Percentiles rank a stretch among this genome's conserved stretches.
Conservation (phyloP, 2,113 vertebrate genomes). For the Artemisiospiza belli region DNA sequence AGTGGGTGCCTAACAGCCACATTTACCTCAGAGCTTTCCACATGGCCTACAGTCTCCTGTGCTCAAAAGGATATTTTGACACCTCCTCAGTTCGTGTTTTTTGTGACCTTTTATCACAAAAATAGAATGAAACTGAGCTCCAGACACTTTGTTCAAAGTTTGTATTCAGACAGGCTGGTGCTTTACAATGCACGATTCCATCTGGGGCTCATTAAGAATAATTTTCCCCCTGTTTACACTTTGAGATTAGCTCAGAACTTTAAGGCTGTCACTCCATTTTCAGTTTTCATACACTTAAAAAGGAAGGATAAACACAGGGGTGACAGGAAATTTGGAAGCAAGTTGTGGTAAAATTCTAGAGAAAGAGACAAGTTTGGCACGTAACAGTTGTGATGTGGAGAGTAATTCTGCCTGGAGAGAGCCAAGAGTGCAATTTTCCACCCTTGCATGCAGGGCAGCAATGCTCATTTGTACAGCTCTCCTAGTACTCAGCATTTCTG, state of each 20-base stretch:
- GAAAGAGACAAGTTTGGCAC: neutral
- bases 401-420: neutral
- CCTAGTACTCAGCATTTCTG: neutral
- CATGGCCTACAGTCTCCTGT: neutral
- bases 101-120: constrained; percentile 22
- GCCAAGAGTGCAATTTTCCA: neutral
- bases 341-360: neutral
- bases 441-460: neutral
- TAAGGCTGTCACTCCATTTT: neutral
- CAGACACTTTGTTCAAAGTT: neutral
- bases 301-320: constrained; percentile 5
- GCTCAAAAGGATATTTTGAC: neutral
- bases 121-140: constrained; percentile 13
- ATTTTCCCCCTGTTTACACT: constrained; percentile 20
- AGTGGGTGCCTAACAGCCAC: neutral
- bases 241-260: neutral
- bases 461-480: neutral
- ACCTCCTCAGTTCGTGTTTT: neutral
- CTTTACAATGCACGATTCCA: neutral
- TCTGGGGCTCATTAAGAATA: constrained; percentile 24
- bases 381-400: neutral
- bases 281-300: neutral
- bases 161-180: neutral
- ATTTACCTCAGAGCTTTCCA: neutral
- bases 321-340: neutral